phyloP scores from a whole-genome alignment of 2,113 vertebrate species.

The Parotia lawesii region DNA sequence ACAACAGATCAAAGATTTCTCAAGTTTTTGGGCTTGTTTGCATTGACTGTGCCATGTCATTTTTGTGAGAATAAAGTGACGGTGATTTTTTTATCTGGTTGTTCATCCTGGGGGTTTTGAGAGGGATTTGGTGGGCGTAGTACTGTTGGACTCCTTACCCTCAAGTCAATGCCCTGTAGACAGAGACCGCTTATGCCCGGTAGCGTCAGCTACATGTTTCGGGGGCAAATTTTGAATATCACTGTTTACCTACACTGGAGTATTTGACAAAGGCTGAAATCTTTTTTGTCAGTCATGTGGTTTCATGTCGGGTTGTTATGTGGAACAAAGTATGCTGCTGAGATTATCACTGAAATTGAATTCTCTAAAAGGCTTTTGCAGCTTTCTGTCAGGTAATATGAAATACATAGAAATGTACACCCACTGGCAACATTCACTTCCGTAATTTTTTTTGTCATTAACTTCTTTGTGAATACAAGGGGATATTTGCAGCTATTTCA shows the following conservation, averaged over 20 bases:
- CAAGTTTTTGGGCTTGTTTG: not conserved
- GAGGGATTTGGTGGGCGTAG: not conserved
- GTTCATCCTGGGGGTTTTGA: not conserved
- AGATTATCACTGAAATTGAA: not conserved
- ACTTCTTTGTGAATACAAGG: not conserved
- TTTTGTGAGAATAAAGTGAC: not conserved
- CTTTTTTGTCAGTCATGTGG: not conserved
- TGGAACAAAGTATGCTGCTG: not conserved
- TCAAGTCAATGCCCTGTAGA: not conserved
- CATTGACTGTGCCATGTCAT: not conserved
- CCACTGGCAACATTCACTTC: not conserved
- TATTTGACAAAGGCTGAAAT: not conserved
- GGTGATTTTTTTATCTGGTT: not conserved
- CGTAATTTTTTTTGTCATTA: not conserved
- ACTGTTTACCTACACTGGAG: not conserved
- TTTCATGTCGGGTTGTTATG: not conserved
- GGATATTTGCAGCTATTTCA: conserved; percentile 4
- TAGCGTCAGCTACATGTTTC: not conserved
- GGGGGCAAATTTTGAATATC: not conserved
- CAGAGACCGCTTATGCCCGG: not conserved
- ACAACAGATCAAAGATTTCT: not conserved
- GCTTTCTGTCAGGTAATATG: not conserved
- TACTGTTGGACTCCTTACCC: not conserved
- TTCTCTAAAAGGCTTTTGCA: not conserved
- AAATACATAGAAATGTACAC: not conserved